These are phyloP conservation scores for Hipposideros armiger DNA, from an alignment of 2,113 vertebrate species.

Conservation along the genomic window DNA sequence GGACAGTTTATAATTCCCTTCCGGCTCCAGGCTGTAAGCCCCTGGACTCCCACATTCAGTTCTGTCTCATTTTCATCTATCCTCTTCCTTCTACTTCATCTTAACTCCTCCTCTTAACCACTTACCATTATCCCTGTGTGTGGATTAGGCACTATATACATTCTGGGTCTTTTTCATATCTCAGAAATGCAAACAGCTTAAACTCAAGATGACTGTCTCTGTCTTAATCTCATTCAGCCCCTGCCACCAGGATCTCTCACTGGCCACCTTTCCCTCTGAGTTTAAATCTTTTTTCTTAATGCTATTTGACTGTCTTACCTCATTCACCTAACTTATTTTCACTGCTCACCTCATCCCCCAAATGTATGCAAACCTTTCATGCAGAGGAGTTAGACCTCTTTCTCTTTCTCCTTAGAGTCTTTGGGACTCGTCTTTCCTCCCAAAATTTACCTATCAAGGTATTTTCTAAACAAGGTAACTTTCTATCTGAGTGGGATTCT, in stretches of 20 bases:
- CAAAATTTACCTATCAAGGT: not conserved
- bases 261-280: not conserved
- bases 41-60: not conserved
- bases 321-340: not conserved
- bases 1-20: not conserved
- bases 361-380: not conserved
- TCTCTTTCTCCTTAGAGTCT: not conserved
- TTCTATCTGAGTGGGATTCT: not conserved
- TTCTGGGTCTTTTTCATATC: not conserved
- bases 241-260: not conserved
- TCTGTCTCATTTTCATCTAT: not conserved
- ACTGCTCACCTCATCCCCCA: not conserved
- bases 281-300: not conserved
- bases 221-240: not conserved
- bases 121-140: not conserved
- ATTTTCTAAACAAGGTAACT: not conserved
- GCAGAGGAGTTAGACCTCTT: not conserved
- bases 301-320: not conserved
- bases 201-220: slow-evolving; percentile 7
- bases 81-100: not conserved
- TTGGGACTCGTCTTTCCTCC: not conserved
- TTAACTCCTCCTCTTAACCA: not conserved
- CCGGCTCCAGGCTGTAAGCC: not conserved
- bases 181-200: slow-evolving; percentile 18
- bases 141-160: not conserved